Conservation (phyloP, 2,888 invertebrate genomes). For the Heteromyza rotundicornis region DNA sequence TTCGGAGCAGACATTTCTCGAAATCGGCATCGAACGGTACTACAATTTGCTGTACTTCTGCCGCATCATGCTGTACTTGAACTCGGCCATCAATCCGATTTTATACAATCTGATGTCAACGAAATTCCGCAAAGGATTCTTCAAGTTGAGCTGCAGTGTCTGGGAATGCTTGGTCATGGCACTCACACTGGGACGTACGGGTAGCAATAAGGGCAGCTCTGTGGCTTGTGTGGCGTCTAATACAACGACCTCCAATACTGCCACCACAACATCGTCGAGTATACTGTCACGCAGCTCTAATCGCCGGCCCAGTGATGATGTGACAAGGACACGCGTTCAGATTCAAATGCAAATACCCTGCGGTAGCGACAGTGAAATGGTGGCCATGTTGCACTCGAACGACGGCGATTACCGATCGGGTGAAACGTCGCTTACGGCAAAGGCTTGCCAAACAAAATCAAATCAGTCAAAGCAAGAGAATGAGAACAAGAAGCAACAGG, state of each 20-base stretch:
- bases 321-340: constrained; percentile 41
- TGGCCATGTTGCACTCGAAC: constrained; percentile 50
- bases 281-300: constrained; percentile 69
- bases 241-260: constrained; percentile 66
- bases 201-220: constrained; percentile 43
- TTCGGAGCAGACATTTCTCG: constrained; percentile 71
- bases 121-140: constrained; percentile 84
- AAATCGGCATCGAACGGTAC: constrained; percentile 78
- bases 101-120: constrained; percentile 93
- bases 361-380: constrained; percentile 48
- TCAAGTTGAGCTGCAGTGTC: constrained; percentile 66
- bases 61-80: constrained; percentile 85
- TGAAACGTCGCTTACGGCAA: background rate
- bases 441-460: constrained; percentile 21
- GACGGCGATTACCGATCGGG: background rate
- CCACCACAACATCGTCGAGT: constrained; percentile 65
- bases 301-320: constrained; percentile 65
- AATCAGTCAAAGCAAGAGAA: constrained; percentile 32
- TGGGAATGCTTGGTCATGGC: constrained; percentile 34
- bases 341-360: constrained; percentile 47
- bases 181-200: constrained; percentile 40
- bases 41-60: constrained; percentile 84
- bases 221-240: constrained; percentile 63
- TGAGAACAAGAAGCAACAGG: background rate
- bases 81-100: constrained; percentile 89